Conservation (phyloP, 2,888 invertebrate genomes). For the Phlogophora meticulosa region DNA sequence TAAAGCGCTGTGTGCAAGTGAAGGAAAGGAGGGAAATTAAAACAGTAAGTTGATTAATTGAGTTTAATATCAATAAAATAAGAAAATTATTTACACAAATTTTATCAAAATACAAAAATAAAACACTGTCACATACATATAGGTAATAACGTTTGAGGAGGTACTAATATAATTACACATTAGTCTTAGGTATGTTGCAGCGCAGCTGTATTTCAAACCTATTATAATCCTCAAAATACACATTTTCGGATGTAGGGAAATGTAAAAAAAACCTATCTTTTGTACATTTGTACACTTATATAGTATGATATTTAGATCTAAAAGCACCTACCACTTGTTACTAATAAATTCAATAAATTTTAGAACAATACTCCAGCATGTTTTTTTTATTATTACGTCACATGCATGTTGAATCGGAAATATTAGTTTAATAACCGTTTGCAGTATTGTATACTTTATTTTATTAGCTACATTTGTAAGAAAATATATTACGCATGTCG, state of each 20-base stretch:
- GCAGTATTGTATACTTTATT: background rate
- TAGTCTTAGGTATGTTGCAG: constrained; percentile 76
- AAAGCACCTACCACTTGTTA: constrained; percentile 33
- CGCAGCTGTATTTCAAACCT: constrained; percentile 69
- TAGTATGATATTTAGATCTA: constrained; percentile 56
- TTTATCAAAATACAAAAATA: constrained; percentile 91
- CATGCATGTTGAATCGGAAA: background rate
- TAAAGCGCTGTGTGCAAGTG: too few species aligned
- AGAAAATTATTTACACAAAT: constrained; percentile 91
- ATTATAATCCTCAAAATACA: constrained; percentile 60
- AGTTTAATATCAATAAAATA: constrained; percentile 91
- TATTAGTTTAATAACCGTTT: background rate
- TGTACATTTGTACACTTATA: constrained; percentile 67
- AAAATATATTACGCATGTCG: too few species aligned
- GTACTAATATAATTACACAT: constrained; percentile 77
- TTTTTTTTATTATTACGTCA: constrained; percentile 5
- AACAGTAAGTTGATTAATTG: constrained; percentile 85
- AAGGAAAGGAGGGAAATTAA: constrained; percentile 45
- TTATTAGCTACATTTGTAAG: background rate
- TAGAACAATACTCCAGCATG: constrained; percentile 29
- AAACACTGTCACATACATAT: constrained; percentile 90
- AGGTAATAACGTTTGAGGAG: constrained; percentile 82
- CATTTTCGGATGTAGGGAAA: constrained; percentile 54
- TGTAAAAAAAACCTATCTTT: constrained; percentile 60
- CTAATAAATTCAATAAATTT: constrained; percentile 8